Evolutionary conservation across 2,888 invertebrate genomes (phyloP).

Genomic region (Melinaea menophilus): DNA sequence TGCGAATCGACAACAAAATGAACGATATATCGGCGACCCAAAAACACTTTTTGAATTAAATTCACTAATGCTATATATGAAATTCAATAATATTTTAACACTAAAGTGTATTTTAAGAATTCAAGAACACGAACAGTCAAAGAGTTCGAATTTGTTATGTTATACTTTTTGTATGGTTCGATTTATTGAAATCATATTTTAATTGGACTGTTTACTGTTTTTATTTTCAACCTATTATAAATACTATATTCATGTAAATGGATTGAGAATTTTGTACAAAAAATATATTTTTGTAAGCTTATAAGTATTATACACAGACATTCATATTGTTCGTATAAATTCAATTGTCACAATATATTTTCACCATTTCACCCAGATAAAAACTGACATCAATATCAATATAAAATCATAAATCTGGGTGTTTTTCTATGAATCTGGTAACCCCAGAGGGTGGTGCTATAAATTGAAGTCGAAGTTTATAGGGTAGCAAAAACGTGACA

Average conservation of each 20-base stretch:
- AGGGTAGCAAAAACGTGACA: slow-evolving; percentile 64
- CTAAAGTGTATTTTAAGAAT: slow-evolving; percentile 4
- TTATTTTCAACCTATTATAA: too few relatives aligned
- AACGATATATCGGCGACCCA: slow-evolving; percentile 4
- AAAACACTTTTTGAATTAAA: background rate
- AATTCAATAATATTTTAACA: slow-evolving; percentile 4
- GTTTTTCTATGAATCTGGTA: slow-evolving; percentile 10
- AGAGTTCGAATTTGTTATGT: background rate
- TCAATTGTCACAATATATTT: background rate
- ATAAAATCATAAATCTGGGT: background rate
- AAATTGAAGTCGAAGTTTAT: slow-evolving; percentile 66
- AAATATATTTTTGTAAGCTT: too few relatives aligned
- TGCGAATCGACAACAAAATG: slow-evolving; percentile 19
- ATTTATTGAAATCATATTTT: background rate
- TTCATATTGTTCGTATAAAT: background rate
- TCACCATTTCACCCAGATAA: background rate
- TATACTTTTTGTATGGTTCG: background rate
- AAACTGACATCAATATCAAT: slow-evolving; percentile 1
- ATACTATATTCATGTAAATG: too few relatives aligned
- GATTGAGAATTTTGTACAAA: too few relatives aligned
- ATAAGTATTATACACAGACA: too few relatives aligned
- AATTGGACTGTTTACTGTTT: background rate
- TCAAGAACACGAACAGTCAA: slow-evolving; percentile 2
- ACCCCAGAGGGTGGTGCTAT: slow-evolving; percentile 44
- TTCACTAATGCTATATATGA: background rate